Evolutionary conservation across 2,888 invertebrate genomes (phyloP).

Genomic region (Drosophila kuntzei): DNA sequence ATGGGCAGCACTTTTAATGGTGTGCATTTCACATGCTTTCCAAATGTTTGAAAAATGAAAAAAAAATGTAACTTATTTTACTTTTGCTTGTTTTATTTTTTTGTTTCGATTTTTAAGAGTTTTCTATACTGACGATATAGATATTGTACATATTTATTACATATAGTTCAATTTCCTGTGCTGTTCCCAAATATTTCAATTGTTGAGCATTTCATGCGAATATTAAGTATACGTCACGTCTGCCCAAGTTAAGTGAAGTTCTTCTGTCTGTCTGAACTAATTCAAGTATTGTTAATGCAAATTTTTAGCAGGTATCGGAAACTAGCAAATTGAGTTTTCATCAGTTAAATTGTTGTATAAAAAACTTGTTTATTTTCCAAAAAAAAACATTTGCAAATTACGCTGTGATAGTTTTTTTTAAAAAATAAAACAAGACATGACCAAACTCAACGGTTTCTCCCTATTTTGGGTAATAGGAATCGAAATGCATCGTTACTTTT

Average conservation of each 20-base stretch:
- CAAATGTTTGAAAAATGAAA: not conserved
- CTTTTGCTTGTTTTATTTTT: not conserved
- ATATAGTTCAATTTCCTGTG: not conserved
- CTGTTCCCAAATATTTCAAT: not conserved
- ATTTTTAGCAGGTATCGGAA: no score
- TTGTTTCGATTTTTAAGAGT: not conserved
- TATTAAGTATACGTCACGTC: not conserved
- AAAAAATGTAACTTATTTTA: not conserved
- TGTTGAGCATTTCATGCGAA: not conserved
- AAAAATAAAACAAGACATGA: no score
- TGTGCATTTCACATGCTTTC: constrained; percentile 28
- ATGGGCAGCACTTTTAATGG: constrained; percentile 24
- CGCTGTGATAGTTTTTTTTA: no score
- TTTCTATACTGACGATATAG: not conserved
- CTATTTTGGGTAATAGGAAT: no score
- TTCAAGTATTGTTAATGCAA: no score
- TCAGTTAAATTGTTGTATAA: no score
- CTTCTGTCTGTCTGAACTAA: constrained; percentile 1
- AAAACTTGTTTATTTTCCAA: no score
- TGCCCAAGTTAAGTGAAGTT: not conserved
- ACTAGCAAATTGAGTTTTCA: no score
- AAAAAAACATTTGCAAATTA: no score
- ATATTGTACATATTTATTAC: constrained; percentile 5
- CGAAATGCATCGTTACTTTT: no score
- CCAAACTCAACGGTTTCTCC: no score